These are phyloP conservation scores for Trichechus manatus DNA, from an alignment of 2,113 vertebrate species.

Conservation along the genomic window DNA sequence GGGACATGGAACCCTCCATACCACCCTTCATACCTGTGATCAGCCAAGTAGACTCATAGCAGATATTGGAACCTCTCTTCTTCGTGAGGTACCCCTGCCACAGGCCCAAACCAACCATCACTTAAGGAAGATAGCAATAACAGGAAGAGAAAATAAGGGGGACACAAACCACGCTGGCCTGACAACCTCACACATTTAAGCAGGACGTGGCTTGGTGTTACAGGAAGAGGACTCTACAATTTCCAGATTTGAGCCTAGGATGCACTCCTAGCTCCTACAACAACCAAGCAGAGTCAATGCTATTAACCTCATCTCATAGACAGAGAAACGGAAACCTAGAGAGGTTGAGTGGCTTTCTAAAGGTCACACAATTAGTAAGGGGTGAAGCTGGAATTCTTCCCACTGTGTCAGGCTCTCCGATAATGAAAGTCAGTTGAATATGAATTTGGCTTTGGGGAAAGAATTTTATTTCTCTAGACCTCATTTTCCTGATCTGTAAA, in stretches of 20 bases:
- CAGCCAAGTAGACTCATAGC: not conserved
- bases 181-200: too few species aligned
- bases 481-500: not conserved
- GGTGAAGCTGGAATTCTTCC: not conserved
- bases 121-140: not conserved
- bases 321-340: accelerated
- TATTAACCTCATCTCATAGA: accelerated
- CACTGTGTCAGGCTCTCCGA: accelerated
- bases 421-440: too few species aligned
- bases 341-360: not conserved
- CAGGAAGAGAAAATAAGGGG: too few species aligned
- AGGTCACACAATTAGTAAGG: accelerated
- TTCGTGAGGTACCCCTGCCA: accelerated
- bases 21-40: not conserved
- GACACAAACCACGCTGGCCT: accelerated
- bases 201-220: not conserved
- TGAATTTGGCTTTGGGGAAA: not conserved
- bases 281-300: not conserved
- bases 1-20: not conserved
- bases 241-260: not conserved
- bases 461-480: too few species aligned
- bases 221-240: accelerated
- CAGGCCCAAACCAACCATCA: not conserved
- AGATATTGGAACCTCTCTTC: not conserved
- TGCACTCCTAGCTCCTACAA: accelerated